Evolutionary conservation across 1,140 invertebrate genomes (phyloP), one percentile per base, ranked within the genome.

Genomic region (Batillaria attramentaria): DNA sequence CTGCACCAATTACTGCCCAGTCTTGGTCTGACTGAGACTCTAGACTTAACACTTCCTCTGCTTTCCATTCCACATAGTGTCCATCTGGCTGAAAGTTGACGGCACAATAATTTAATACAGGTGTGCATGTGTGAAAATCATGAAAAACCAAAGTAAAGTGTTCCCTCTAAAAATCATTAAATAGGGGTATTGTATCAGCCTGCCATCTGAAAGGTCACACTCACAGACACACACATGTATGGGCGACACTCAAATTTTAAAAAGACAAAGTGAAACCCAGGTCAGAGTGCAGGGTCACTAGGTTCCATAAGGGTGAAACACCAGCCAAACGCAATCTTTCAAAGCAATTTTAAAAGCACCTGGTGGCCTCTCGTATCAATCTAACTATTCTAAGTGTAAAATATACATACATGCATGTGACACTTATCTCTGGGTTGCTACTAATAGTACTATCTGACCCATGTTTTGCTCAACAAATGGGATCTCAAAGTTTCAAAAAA

Each of bases 11-110:
- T 10, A 91, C 86, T 20, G 89, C 88, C 91, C 91, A 91, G 50
- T 91, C 91, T 46, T 89, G 87, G 70, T 88, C 87, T 78, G 83
- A 76, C 20, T 85, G 83, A 39, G 81, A 80, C 70, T 88, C 87
- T 41, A 85, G 50, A 24, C 78, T 84, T 31, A 86, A 39, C 3
- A 85, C 78, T 57, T 91, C 91, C 37, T 88, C 85, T 68, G 89
- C 89, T 74, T 87, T 87, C 91, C 91, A 92, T 78, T 92, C 91
- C 72, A 92, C 82, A 80, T 88, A 89, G n/a, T 85, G 82, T 37
- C 90, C 90, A 42, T 90, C 87, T 57, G 87, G 76, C 91, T 92
- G 81, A 35, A 83, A 81, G 68, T 72, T 77, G 65, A 79, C 57
- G 72, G 74, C 57, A 65, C 46, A 60, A 65, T 31, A 41, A 41